Conservation (phyloP, 2,888 invertebrate genomes). For the Abscondita cerata region DNA sequence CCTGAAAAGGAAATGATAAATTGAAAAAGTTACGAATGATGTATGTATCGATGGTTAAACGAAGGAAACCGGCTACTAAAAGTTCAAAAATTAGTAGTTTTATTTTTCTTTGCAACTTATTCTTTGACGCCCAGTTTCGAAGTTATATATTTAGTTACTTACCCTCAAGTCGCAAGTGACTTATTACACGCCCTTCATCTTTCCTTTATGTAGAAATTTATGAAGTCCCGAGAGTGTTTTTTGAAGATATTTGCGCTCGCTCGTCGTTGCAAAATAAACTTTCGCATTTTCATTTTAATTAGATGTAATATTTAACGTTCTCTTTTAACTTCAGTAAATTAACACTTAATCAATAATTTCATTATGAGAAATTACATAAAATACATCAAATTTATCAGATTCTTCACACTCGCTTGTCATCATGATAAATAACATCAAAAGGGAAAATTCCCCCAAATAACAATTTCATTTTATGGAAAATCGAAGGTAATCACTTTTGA, state of each 20-base stretch:
- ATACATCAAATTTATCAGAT: slow-evolving; percentile 41
- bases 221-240: slow-evolving; percentile 46
- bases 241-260: slow-evolving; percentile 42
- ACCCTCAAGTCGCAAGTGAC: slow-evolving; percentile 38
- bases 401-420: slow-evolving; percentile 34
- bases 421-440: slow-evolving; percentile 37
- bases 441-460: slow-evolving; percentile 26
- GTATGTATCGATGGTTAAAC: slow-evolving; percentile 17
- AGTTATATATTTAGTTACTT: slow-evolving; percentile 40
- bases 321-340: slow-evolving; percentile 27
- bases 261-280: slow-evolving; percentile 37
- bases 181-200: slow-evolving; percentile 42
- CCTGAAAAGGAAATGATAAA: not conserved
- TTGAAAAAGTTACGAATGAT: slow-evolving; percentile 1
- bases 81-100: slow-evolving; percentile 24
- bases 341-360: not conserved
- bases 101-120: slow-evolving; percentile 16
- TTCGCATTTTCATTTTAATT: slow-evolving; percentile 43
- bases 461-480: slow-evolving; percentile 35
- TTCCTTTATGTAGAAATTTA: slow-evolving; percentile 45
- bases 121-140: slow-evolving; percentile 27
- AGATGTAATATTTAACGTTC: slow-evolving; percentile 44
- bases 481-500: slow-evolving; percentile 33
- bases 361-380: slow-evolving; percentile 5
- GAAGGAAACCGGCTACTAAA: slow-evolving; percentile 10